Evolutionary conservation across 2,797 vertebrate genomes (phyloP).

Genomic region (Psittacula derbiana): DNA sequence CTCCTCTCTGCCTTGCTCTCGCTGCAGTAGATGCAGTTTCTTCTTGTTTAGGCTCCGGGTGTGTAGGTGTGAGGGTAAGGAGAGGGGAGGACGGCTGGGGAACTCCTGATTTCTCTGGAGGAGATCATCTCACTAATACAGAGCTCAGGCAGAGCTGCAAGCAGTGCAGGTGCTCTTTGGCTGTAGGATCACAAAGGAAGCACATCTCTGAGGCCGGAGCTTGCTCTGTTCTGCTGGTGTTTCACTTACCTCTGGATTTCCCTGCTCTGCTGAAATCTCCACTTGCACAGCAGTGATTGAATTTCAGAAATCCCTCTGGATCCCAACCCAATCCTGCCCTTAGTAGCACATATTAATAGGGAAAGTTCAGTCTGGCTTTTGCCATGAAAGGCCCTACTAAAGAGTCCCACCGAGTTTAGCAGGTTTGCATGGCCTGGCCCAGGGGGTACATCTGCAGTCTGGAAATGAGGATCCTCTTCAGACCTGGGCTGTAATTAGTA

Average conservation of each 20-base stretch:
- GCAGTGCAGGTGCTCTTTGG: not conserved
- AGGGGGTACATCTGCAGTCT: not conserved
- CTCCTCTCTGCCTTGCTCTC: not conserved
- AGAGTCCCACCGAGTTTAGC: fast-evolving
- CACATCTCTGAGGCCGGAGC: not conserved
- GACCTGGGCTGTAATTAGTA: not conserved
- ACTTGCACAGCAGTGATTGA: not conserved
- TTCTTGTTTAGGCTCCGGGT: not conserved
- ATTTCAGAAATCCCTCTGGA: conserved; percentile 19
- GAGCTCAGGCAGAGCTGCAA: not conserved
- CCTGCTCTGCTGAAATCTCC: conserved; percentile 31
- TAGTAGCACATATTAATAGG: not conserved
- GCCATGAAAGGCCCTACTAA: not conserved
- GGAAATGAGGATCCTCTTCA: not conserved
- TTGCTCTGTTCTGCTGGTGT: not conserved
- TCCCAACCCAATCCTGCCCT: conserved; percentile 21
- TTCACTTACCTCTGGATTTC: conserved; percentile 39
- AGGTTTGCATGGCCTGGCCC: fast-evolving
- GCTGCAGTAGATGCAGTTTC: not conserved
- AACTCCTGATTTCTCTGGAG: not conserved
- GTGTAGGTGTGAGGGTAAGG: not conserved
- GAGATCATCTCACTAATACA: not conserved
- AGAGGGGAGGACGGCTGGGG: not conserved
- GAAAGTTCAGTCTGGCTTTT: not conserved
- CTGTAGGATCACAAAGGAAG: not conserved